These are phyloP conservation scores for Sebastes steindachneri DNA, from an alignment of 2,797 vertebrate species.

Conservation along the genomic window DNA sequence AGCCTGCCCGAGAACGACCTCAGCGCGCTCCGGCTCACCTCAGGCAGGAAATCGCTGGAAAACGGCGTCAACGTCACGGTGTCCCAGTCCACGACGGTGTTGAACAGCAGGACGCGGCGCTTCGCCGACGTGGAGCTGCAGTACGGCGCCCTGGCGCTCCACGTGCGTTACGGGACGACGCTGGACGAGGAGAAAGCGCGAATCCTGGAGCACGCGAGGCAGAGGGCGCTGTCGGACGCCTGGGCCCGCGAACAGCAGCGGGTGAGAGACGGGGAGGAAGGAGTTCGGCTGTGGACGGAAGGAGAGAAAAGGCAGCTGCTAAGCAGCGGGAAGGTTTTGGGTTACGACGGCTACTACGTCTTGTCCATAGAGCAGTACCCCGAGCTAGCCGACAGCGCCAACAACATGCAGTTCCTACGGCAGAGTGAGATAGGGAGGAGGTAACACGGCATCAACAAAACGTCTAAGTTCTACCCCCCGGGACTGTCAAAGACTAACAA, in stretches of 20 bases:
- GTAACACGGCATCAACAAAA: conserved; percentile 88
- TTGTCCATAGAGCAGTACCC: conserved; percentile 99
- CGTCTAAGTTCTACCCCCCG: neutral
- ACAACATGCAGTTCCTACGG: conserved; percentile 98
- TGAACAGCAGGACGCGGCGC: conserved; percentile 94
- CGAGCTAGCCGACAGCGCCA: conserved; percentile 97
- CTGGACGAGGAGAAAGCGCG: conserved; percentile 97
- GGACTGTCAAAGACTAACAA: conserved; percentile 54
- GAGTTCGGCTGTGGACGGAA: conserved; percentile 95
- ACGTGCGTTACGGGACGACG: conserved; percentile 95
- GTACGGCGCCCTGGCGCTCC: conserved; percentile 91
- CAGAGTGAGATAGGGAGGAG: conserved; percentile 99
- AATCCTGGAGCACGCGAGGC: conserved; percentile 94
- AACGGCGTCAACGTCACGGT: conserved; percentile 97
- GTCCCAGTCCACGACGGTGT: conserved; percentile 96
- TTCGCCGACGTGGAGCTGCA: conserved; percentile 98
- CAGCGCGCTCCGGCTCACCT: conserved; percentile 92
- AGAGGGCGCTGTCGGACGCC: conserved; percentile 91
- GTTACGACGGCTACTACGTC: conserved; percentile 98
- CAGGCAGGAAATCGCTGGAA: conserved; percentile 93
- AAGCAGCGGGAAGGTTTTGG: conserved; percentile 96
- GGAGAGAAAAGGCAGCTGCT: conserved; percentile 98
- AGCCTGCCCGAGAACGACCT: conserved; percentile 95
- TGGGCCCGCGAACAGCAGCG: conserved; percentile 98
- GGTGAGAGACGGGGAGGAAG: conserved; percentile 96